A percentile compares a stretch with the other conserved stretches of the same genome.
Conservation (phyloP, 2,888 invertebrate genomes). For the Neria commutata region DNA sequence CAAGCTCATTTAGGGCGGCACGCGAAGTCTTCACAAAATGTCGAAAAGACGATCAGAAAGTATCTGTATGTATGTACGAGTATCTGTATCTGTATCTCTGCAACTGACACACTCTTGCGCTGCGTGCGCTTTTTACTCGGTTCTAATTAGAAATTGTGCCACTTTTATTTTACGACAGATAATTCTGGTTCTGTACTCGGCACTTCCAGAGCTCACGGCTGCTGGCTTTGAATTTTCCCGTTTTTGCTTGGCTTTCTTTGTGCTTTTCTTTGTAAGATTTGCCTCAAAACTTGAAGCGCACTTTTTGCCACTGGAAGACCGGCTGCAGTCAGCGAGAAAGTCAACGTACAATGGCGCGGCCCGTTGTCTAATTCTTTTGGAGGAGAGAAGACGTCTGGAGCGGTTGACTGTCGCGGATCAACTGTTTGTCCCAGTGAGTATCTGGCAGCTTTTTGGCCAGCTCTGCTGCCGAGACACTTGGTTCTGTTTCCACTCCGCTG, state of each 20-base stretch:
- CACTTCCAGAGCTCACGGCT: not conserved
- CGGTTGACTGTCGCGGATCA: conserved; percentile 57
- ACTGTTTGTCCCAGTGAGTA: conserved; percentile 55
- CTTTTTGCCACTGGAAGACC: conserved; percentile 19
- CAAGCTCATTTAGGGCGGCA: conserved; percentile 33
- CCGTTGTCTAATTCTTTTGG: not conserved
- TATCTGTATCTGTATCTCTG: not conserved
- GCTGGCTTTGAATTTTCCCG: conserved; percentile 18
- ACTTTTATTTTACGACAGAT: conserved; percentile 12
- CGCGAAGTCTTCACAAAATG: not conserved
- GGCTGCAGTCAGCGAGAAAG: conserved; percentile 13
- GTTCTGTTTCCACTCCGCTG: not conserved
- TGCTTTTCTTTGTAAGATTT: not conserved
- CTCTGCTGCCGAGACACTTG: conserved; percentile 21
- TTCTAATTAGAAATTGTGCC: conserved; percentile 16
- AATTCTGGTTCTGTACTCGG: not conserved
- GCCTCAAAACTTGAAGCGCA: conserved; percentile 9
- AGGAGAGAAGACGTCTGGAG: conserved; percentile 51
- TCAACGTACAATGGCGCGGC: conserved; percentile 1
- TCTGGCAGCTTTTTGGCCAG: conserved; percentile 55
- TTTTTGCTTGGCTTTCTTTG: conserved; percentile 17
- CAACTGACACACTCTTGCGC: not conserved
- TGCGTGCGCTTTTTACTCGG: not conserved
- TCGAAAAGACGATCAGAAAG: not conserved
- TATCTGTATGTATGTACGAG: not conserved